Evolutionary conservation across 2,797 vertebrate genomes (phyloP).

Genomic region (Stomatorhinus walkeri): DNA sequence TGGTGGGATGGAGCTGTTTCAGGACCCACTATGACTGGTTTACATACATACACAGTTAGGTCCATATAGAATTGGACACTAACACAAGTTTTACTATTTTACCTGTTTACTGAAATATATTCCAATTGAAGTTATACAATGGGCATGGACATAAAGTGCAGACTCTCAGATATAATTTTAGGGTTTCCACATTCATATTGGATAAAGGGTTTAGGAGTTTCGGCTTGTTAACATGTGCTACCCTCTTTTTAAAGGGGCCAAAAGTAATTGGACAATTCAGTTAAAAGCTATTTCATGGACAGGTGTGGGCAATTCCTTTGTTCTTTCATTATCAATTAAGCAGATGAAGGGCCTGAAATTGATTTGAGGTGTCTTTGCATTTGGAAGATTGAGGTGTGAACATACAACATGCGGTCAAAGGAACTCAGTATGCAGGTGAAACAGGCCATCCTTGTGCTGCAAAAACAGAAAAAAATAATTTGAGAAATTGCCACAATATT

Average conservation of each 20-base stretch:
- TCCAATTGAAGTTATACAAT: not conserved
- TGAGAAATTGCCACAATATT: too few species aligned
- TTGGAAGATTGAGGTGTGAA: too few species aligned
- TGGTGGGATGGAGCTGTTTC: not conserved
- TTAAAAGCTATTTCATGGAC: too few species aligned
- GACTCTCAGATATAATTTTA: not conserved
- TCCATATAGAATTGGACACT: not conserved
- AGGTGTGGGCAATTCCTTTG: too few species aligned
- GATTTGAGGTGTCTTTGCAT: too few species aligned
- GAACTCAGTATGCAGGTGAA: too few species aligned
- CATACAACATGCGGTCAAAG: too few species aligned
- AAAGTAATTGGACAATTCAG: not conserved
- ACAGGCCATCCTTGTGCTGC: too few species aligned
- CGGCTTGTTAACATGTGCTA: not conserved
- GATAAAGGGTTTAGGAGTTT: not conserved
- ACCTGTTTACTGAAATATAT: not conserved
- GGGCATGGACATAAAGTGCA: not conserved
- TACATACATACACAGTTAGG: not conserved
- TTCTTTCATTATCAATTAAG: too few species aligned
- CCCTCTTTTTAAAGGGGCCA: not conserved
- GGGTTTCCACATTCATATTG: not conserved
- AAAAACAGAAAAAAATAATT: too few species aligned
- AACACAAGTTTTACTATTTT: not conserved
- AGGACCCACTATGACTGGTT: not conserved
- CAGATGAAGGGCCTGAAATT: too few species aligned